Conservation (phyloP, 2,113 vertebrate genomes). For the Dolichotis patagonum region DNA sequence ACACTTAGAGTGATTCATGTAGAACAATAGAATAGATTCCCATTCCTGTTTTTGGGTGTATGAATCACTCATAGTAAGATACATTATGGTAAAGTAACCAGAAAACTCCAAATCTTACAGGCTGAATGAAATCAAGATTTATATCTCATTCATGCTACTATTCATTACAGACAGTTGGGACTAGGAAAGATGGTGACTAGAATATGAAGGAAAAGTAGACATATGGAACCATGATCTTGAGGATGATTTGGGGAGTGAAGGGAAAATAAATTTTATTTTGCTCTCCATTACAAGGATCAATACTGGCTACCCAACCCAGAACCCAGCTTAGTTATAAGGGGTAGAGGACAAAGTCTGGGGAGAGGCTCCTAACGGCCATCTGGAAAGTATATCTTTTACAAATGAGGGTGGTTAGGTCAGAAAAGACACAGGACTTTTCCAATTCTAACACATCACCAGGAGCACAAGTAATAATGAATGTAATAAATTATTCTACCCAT, state of each 20-base stretch:
- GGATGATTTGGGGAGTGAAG: neutral
- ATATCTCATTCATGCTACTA: neutral
- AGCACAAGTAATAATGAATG: neutral
- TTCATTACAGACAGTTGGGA: neutral
- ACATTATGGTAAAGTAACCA: neutral
- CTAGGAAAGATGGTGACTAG: neutral
- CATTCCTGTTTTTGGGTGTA: neutral
- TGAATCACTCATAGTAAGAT: neutral
- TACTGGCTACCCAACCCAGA: neutral
- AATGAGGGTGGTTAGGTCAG: neutral
- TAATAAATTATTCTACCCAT: neutral
- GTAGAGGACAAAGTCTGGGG: neutral
- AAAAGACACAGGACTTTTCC: neutral
- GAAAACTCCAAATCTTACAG: neutral
- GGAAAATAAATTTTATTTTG: neutral
- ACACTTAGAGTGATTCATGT: neutral
- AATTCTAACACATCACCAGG: neutral
- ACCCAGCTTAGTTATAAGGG: no score
- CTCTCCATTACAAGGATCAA: neutral
- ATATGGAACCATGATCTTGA: neutral
- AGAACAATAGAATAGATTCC: neutral
- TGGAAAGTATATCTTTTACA: neutral
- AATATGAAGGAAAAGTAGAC: neutral
- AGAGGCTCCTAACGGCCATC: neutral
- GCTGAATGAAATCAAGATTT: neutral